A percentile compares a stretch with the other conserved stretches of the same genome.
Evolutionary conservation across 2,888 invertebrate genomes (phyloP).

Genomic region (Macropis europaea): DNA sequence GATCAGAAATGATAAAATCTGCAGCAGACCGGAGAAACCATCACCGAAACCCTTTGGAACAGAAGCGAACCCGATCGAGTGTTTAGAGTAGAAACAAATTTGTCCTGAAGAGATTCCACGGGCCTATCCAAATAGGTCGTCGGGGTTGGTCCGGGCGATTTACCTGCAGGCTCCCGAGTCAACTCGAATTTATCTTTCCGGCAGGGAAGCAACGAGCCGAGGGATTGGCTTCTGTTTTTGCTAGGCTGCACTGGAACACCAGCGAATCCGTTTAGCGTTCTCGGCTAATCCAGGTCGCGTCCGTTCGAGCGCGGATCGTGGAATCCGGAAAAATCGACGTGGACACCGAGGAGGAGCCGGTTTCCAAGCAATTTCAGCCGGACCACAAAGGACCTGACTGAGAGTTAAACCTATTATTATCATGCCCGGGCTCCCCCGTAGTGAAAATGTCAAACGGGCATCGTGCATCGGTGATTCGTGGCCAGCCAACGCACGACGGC

Average conservation of each 20-base stretch:
- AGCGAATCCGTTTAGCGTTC: slow-evolving; percentile 56
- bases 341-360: slow-evolving; percentile 26
- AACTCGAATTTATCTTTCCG: slow-evolving; percentile 52
- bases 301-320: slow-evolving; percentile 22
- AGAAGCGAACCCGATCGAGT: not conserved
- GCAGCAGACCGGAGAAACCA: no score
- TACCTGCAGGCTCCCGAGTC: slow-evolving; percentile 54
- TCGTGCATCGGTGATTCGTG: slow-evolving; percentile 63
- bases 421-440: slow-evolving; percentile 69
- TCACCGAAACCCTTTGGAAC: no score
- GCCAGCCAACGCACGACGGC: slow-evolving; percentile 34
- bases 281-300: slow-evolving; percentile 54
- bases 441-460: slow-evolving; percentile 77
- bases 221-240: slow-evolving; percentile 65
- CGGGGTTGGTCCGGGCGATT: not conserved
- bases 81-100: slow-evolving; percentile 51
- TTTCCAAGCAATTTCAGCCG: slow-evolving; percentile 76
- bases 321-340: slow-evolving; percentile 58
- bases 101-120: slow-evolving; percentile 44
- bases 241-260: slow-evolving; percentile 54
- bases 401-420: slow-evolving; percentile 78
- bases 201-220: slow-evolving; percentile 28
- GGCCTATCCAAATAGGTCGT: slow-evolving; percentile 43
- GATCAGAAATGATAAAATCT: no score
- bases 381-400: slow-evolving; percentile 61